These are phyloP conservation scores for Lysandra bellargus DNA, from an alignment of 2,888 invertebrate genomes.

Conservation along the genomic window DNA sequence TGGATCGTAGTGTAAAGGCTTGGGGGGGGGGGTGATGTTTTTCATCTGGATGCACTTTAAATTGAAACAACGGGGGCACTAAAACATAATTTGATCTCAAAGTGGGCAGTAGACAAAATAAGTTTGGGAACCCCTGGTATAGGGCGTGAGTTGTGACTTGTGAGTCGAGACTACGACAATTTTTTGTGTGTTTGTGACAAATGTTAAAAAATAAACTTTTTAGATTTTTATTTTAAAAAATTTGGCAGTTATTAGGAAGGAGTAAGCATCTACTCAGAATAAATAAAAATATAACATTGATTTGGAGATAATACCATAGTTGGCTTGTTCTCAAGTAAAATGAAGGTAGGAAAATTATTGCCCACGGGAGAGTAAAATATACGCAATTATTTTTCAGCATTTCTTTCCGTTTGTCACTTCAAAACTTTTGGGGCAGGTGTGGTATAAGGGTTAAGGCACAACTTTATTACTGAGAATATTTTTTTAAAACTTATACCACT, in stretches of 20 bases:
- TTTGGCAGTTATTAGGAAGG: background rate
- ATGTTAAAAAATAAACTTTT: too few species aligned
- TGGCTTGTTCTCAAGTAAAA: constrained; percentile 63
- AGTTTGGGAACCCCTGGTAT: too few species aligned
- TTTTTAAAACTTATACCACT: background rate
- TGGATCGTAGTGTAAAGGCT: too few species aligned
- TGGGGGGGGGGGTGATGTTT: too few species aligned
- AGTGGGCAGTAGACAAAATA: too few species aligned
- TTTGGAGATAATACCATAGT: constrained; percentile 69
- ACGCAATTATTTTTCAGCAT: constrained; percentile 69
- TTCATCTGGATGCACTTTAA: too few species aligned
- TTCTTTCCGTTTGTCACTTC: constrained; percentile 64
- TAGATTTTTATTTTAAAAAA: background rate
- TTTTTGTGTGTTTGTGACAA: too few species aligned
- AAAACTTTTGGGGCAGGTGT: constrained; percentile 70
- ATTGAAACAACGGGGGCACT: too few species aligned
- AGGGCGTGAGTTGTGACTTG: too few species aligned
- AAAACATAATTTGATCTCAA: too few species aligned
- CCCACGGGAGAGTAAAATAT: constrained; percentile 64
- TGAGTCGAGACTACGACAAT: too few species aligned
- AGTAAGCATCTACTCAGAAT: background rate
- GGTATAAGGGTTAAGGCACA: constrained; percentile 36
- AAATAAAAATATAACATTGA: constrained; percentile 40
- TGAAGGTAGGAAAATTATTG: constrained; percentile 72
- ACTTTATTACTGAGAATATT: constrained; percentile 7